Percentiles rank a stretch among this genome's conserved stretches.
Conservation (phyloP, 2,888 invertebrate species). For the Gortyna flavago region DNA sequence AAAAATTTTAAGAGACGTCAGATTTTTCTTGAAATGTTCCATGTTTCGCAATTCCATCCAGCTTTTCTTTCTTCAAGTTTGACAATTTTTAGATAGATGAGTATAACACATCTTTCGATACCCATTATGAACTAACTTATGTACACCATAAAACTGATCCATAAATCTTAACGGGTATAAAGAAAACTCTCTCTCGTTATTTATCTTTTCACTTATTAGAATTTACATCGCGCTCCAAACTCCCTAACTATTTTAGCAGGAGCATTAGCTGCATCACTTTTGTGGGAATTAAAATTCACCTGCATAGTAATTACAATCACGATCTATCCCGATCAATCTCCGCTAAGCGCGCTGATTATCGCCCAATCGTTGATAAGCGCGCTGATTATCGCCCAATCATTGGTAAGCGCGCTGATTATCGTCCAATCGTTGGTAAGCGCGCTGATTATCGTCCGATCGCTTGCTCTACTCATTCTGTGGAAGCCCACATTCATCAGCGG, state of each 20-base stretch:
- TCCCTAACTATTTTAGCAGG: background rate
- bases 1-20: background rate
- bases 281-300: conserved; percentile 15
- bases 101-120: background rate
- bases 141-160: too few species aligned
- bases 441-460: conserved; percentile 14
- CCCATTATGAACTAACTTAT: background rate
- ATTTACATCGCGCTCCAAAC: background rate
- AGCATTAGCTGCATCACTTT: background rate
- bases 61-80: background rate
- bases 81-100: background rate
- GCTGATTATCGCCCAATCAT: conserved; percentile 4
- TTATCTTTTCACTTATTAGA: background rate
- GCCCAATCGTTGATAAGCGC: conserved; percentile 1
- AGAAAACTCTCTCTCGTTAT: too few species aligned
- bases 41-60: background rate
- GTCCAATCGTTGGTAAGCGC: conserved; percentile 1
- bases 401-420: conserved; percentile 5
- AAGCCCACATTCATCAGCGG: conserved; percentile 44
- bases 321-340: conserved; percentile 14
- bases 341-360: conserved; percentile 20
- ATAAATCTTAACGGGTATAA: too few species aligned
- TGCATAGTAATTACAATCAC: conserved; percentile 1
- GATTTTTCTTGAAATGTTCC: background rate
- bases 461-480: conserved; percentile 12